These are phyloP conservation scores for Porites rus DNA, from an alignment of 92 coral and sea anemone species.

Conservation along the genomic window DNA sequence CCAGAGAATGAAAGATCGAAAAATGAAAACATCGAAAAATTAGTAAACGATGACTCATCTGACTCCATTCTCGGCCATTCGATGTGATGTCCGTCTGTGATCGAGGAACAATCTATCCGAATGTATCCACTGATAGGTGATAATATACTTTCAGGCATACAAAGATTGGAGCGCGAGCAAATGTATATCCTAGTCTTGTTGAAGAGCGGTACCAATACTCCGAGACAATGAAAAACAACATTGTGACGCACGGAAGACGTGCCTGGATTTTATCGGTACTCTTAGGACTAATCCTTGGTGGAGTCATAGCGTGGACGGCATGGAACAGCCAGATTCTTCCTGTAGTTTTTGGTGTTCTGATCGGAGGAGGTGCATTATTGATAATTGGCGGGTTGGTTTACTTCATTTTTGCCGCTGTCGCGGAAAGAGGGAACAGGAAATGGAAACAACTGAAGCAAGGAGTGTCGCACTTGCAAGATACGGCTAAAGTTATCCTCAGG, in stretches of 20 bases:
- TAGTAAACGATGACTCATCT: too few species aligned
- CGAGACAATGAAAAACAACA: background rate
- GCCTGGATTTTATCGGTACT: slow-evolving; percentile 1
- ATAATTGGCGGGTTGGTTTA: background rate
- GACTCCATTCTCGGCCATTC: too few species aligned
- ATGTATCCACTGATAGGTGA: too few species aligned
- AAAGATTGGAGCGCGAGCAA: background rate
- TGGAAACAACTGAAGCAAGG: slow-evolving; percentile 8
- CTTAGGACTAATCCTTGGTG: slow-evolving; percentile 27
- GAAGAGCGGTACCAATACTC: background rate
- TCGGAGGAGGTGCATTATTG: slow-evolving; percentile 11
- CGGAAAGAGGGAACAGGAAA: background rate
- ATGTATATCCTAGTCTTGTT: background rate
- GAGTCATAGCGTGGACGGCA: background rate
- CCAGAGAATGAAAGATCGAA: too few species aligned
- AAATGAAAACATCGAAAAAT: too few species aligned
- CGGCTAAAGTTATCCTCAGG: background rate
- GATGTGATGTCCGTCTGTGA: too few species aligned
- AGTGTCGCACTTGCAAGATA: background rate
- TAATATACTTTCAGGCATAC: slow-evolving; percentile 6
- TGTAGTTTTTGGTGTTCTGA: background rate
- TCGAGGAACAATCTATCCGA: too few species aligned
- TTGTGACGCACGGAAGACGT: slow-evolving; percentile 11
- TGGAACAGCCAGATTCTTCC: background rate
- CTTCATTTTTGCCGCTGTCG: background rate